Evolutionary conservation across 2,113 vertebrate genomes (phyloP).

Genomic region (Odontophorus gujanensis): DNA sequence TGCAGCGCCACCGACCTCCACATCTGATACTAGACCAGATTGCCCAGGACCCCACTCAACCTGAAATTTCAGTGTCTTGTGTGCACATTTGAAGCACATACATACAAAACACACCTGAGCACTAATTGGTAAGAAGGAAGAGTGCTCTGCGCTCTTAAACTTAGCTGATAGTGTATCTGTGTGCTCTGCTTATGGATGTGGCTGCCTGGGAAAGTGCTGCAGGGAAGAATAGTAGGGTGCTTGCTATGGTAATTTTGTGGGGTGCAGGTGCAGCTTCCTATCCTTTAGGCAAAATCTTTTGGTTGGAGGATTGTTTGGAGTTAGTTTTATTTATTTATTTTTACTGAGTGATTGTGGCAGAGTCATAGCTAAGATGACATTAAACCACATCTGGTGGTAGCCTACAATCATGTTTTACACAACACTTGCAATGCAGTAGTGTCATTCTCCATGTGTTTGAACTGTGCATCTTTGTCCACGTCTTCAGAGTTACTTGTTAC

Average conservation of each 20-base stretch:
- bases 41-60: no score
- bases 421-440: neutral
- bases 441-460: conserved; percentile 14
- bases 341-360: neutral
- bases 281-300: neutral
- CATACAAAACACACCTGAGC: neutral
- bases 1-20: no score
- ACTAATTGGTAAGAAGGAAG: neutral
- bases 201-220: neutral
- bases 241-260: neutral
- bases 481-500: conserved; percentile 41
- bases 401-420: neutral
- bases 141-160: neutral
- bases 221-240: neutral
- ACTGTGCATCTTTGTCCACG: neutral
- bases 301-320: no score
- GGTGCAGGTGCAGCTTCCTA: neutral
- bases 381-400: neutral
- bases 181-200: neutral
- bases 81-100: rapidly evolving
- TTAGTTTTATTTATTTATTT: neutral
- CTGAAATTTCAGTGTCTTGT: neutral
- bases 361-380: neutral
- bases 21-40: no score
- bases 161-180: rapidly evolving